Evolutionary conservation across 1,140 invertebrate species (phyloP), one percentile per base, ranked within the genome.

Genomic region (Neocloeon triangulifer): DNA sequence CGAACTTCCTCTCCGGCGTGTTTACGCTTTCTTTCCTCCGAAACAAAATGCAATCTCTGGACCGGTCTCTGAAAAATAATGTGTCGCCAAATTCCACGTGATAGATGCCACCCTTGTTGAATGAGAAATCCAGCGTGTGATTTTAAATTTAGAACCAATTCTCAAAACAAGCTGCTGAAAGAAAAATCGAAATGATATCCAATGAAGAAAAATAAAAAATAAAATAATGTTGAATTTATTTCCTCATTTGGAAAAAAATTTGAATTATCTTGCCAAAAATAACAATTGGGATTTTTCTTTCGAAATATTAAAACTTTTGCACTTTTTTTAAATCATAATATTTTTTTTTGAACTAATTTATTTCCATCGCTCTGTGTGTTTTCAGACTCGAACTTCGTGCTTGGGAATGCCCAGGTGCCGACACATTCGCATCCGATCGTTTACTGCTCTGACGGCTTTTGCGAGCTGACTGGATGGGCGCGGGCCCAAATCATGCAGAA

Each of bases 361-460:
- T n/a, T n/a, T n/a, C n/a, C n/a, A n/a, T n/a, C n/a, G n/a, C n/a
- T n/a, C n/a, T n/a, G n/a, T n/a, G n/a, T n/a, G n/a, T n/a, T n/a
- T n/a, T n/a, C 75, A 95, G 89, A 95, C 56, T 92, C 85, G 61
- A 95, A 94, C 63, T 95, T 95, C 60, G 88, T 95, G 44, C 62
- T 95, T 52, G 89, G 88, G 42, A 94, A 94, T 64, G 88, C 89
- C 36, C 85, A 92, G 59, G 86, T 91, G 38, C 70, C 75, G 37
- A 54, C 70, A 4, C 37, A 43, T 36, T 50, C 72, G 17, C 85
- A 84, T 61, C 88, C 89, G 39, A 92, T 95, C 56, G 89, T 95
- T 37, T 95, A 95, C 59, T 95, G 89, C 59, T 91, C 85, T 3
- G 88, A 95, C 67, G 89, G 88, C 30, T 95, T 95, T 62, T 91